phyloP scores from a whole-genome alignment of 2,113 vertebrate genomes.

The Dendropsophus ebraccatus region DNA sequence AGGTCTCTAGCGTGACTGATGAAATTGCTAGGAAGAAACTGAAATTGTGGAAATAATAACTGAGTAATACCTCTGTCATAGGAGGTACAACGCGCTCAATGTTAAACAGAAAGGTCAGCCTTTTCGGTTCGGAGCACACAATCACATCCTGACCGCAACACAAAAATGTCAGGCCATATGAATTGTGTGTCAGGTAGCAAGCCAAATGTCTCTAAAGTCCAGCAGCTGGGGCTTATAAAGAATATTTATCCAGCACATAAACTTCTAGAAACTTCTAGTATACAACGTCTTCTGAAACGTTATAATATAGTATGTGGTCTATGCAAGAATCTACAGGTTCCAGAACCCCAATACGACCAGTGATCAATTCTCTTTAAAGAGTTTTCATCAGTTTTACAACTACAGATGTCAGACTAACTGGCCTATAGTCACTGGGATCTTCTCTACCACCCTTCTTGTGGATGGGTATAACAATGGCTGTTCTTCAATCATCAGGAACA shows the following conservation, averaged over 20 bases:
- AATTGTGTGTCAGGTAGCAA: slow-evolving; percentile 10
- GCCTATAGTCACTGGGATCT: too few relatives aligned
- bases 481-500: too few relatives aligned
- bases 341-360: not conserved
- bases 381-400: too few relatives aligned
- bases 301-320: not conserved
- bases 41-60: slow-evolving; percentile 33
- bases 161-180: slow-evolving; percentile 48
- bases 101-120: slow-evolving; percentile 44
- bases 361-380: too few relatives aligned
- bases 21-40: slow-evolving; percentile 5
- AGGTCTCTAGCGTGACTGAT: not conserved
- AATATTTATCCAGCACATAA: slow-evolving; percentile 5
- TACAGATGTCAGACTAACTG: too few relatives aligned
- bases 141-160: slow-evolving; percentile 28
- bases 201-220: slow-evolving; percentile 6
- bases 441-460: too few relatives aligned
- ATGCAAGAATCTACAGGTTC: not conserved
- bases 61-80: not conserved
- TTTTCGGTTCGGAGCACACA: slow-evolving; percentile 1
- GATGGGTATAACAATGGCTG: too few relatives aligned
- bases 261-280: not conserved
- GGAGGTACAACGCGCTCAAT: not conserved
- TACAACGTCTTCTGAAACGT: not conserved
- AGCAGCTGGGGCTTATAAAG: not conserved